Percentiles rank a stretch among this genome's conserved stretches.
These are phyloP conservation scores for Helobdella robusta DNA, from an alignment of 2,888 invertebrate genomes.

Conservation along the genomic window DNA sequence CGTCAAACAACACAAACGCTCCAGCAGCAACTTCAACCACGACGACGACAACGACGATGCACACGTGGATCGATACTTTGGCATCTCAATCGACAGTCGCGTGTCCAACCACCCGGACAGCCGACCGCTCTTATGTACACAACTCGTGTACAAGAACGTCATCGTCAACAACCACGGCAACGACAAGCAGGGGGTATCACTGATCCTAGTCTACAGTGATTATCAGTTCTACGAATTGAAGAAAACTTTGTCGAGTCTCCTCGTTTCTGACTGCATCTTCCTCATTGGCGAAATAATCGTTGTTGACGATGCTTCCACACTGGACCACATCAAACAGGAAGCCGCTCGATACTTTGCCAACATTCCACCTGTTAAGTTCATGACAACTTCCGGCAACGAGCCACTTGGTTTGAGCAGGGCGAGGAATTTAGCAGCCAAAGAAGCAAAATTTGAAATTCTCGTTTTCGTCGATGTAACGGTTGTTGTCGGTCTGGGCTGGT, in stretches of 20 bases:
- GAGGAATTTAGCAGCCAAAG: constrained; percentile 29
- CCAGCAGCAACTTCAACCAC: too few species aligned
- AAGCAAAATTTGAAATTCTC: constrained; percentile 28
- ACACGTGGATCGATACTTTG: too few species aligned
- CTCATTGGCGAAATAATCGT: constrained; percentile 34
- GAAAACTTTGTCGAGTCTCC: constrained; percentile 32
- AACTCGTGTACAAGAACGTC: constrained; percentile 3
- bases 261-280: constrained; percentile 22
- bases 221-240: constrained; percentile 36
- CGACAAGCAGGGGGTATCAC: constrained; percentile 16
- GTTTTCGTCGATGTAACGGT: constrained; percentile 34
- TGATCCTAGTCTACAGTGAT: constrained; percentile 35
- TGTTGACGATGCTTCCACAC: constrained; percentile 35
- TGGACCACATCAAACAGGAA: constrained; percentile 33
- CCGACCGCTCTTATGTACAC: constrained; percentile 13
- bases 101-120: constrained; percentile 12
- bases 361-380: constrained; percentile 26
- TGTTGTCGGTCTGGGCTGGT: constrained; percentile 33
- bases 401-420: constrained; percentile 27
- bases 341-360: constrained; percentile 25
- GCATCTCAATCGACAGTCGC: constrained; percentile 12
- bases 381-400: constrained; percentile 22
- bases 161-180: not conserved
- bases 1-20: too few species aligned
- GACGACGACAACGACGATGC: too few species aligned